A percentile compares a stretch with the other conserved stretches of the same genome.
Conservation (phyloP, 1,140 invertebrate genomes). For the Orchesella cincta region DNA sequence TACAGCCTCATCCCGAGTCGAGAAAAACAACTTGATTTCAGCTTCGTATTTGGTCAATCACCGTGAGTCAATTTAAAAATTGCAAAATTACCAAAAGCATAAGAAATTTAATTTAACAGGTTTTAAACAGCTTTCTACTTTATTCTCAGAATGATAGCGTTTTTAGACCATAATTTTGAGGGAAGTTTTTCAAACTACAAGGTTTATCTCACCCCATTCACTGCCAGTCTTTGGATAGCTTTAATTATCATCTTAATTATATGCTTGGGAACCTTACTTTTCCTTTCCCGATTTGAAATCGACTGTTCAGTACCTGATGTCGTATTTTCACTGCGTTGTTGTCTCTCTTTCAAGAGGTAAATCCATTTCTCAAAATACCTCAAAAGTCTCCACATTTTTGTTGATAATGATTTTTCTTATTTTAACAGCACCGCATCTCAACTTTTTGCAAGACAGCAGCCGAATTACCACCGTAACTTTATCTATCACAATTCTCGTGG, state of each 20-base stretch:
- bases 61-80: not conserved
- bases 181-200: not conserved
- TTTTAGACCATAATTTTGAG: conserved; percentile 13
- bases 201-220: not conserved
- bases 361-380: too few relatives aligned
- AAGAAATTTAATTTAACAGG: too few relatives aligned
- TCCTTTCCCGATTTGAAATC: not conserved
- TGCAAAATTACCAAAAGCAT: too few relatives aligned
- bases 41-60: conserved; percentile 8
- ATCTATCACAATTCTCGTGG: not conserved
- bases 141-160: conserved; percentile 7
- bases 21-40: not conserved
- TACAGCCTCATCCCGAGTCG: not conserved
- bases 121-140: too few relatives aligned
- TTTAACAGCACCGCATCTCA: too few relatives aligned
- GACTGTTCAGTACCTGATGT: not conserved
- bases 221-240: not conserved
- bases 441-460: too few relatives aligned
- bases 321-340: not conserved
- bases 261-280: not conserved
- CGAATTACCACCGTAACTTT: not conserved
- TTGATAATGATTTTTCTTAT: too few relatives aligned
- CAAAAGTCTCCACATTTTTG: too few relatives aligned
- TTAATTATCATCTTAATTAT: not conserved
- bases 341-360: not conserved